These are phyloP conservation scores for Eucriotettix oculatus DNA, from an alignment of 2,888 invertebrate species.

Conservation along the genomic window DNA sequence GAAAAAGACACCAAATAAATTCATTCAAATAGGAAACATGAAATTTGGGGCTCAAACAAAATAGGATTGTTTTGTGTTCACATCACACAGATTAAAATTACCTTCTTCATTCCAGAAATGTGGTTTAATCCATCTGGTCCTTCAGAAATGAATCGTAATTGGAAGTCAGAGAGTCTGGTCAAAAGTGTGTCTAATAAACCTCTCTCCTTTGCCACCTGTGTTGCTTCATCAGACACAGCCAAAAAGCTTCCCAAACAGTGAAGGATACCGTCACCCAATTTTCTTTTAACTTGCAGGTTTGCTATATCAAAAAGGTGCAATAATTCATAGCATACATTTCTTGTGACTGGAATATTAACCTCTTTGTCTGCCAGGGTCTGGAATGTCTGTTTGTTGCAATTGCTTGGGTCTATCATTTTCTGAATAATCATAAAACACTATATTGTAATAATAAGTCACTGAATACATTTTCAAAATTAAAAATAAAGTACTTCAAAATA, in stretches of 20 bases:
- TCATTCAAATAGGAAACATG: neutral
- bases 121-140: neutral
- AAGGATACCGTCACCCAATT: neutral
- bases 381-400: too few species aligned
- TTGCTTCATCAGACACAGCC: neutral
- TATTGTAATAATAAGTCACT: too few species aligned
- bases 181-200: neutral
- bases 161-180: neutral
- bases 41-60: neutral
- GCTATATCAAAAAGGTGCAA: neutral
- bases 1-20: slow-evolving; percentile 5
- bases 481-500: too few species aligned
- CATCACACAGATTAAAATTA: neutral
- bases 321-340: neutral
- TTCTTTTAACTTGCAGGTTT: neutral
- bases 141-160: neutral
- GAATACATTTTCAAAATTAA: too few species aligned
- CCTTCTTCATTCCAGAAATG: neutral
- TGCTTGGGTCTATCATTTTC: too few species aligned
- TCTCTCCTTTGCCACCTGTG: neutral
- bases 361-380: too few species aligned
- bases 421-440: too few species aligned
- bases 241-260: neutral
- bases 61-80: neutral
- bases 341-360: too few species aligned